Base-by-base conservation (phyloP, 2,797 vertebrate species). In the Lutjanus campechanus region DNA sequence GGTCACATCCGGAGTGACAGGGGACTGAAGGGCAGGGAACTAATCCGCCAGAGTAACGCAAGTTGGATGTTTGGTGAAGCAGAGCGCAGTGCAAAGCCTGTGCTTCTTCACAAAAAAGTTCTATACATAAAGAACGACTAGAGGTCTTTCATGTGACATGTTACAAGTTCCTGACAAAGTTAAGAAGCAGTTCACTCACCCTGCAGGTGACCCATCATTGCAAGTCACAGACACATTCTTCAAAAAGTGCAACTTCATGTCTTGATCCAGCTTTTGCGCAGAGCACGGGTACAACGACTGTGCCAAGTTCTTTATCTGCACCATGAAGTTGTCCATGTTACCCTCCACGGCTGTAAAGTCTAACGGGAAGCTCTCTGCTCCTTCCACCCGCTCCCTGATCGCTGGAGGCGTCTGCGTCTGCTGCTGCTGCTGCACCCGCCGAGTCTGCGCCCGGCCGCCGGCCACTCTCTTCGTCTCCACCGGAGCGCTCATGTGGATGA, bases 321-420 rank as follows among this genome's bases (percentile, higher is more conserved):
- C 95, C 96, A 97, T 96, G 86, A 97, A 97, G 85, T 94, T 96
- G 93, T 97, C 96, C 96, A 97, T 96, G 92, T 97, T 97, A 22
- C 95, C 96, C 84, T 97, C 97, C 85, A 97, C 97, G 6, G 97
- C 96, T 17, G 97, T 97, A 76, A 97, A 97, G 92, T 97, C 97
- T 92, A 97, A 84, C 29, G 97, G 96, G 92, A 97, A 97, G 91
- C 96, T 97, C 93, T 97, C 97, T 0, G 93, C 89, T 51, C 90
- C 95, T 15, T 96, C 96, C 29, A 88, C 90, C 20, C 90, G 94
- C 80, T 97, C 96, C 19, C 92, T 86, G 74, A 88, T 77, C 8
- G 47, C 69, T 9, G 74, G 76, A 16, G 85, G 4, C 65, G 25
- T 65, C 15, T 49, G 69, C 58, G 73, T 78, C 25, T 53, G 73